Evolutionary conservation across 2,113 vertebrate genomes (phyloP), one percentile per base, ranked within the genome.

Genomic region (Desmodus rotundus): DNA sequence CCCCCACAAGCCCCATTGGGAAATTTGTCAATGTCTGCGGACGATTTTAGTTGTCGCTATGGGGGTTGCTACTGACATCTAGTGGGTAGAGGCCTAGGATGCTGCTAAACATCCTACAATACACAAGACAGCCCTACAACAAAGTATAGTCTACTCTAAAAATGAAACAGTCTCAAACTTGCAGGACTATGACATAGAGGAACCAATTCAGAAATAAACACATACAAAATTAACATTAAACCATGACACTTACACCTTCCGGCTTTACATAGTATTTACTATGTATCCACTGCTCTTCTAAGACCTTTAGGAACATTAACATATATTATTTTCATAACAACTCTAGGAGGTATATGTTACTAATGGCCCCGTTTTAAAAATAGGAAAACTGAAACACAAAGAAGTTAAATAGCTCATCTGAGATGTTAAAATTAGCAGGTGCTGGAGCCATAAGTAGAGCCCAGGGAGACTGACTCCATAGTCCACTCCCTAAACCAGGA

Each of bases 1-100:
- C 10, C 16, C 22, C 31, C 7, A 4, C 19, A 5, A 4, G 22
- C 45, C n/a, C 61, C 61, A 41, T 0, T 17, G 24, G 56, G 73
- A 67, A 96, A 77, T 41, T 36, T 61, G 58, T 61, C 58, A 45
- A 36, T 28, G 31, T 94, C 67, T 54, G 65, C 33, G 81, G 24
- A 94, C 5, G 17, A 26, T 38, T 82, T 85, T 50, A 70, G n/a
- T 63, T 56, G 4, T 90, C 58, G 17, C 74, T 52, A 26, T 58
- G 87, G 54, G 54, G 36, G 54, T 47, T 85, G 50, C 77, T 97
- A 82, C 74, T 89, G 83, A 97, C 94, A 91, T 73, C 87, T 91
- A 93, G 94, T 89, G 96, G 87, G 87, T 92, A 85, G 92, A 90
- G 24, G 33, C 76, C 80, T 89, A 56, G 78, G 61, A 11, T 90